Base-by-base conservation (phyloP, 2,113 vertebrate genomes). In the Leucoraja erinaceus region DNA sequence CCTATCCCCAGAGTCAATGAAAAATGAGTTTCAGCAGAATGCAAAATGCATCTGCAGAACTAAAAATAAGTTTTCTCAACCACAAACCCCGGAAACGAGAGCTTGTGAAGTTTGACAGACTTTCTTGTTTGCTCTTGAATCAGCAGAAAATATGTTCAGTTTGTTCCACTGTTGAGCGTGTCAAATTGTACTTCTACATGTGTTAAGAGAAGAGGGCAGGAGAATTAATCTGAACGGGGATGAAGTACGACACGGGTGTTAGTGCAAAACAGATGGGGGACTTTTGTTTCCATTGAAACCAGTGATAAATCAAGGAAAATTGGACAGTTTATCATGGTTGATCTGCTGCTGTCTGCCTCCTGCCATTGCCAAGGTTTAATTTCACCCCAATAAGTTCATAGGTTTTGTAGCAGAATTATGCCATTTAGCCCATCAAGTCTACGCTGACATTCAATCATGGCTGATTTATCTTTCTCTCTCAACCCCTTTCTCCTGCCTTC, bases 111-210 rank as follows among this genome's bases (percentile, higher is more conserved):
- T 38, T 12, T 70, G 66, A 90, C 63, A 68, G 86, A 38, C 70
- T 90, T 18, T 70, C 63, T 18, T 70, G 2, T 90, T 70, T 68
- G 86, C 20, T 90, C 70, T 38, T 70, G 86, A 90, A 90, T 90
- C 31, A 70, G 66, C 33, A 90, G 63, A 91, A 72, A 91, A 38
- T 88, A 33, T 70, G 68, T 33, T 63, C 33, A 38, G 31, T 72
- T 38, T 70, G 25, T 61, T 54, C 81, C 56, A 56, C 11, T 11
- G 25, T 12, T n/a, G 54, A 59, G 61, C 16, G 20, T 66, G 31
- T 33, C 66, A 38, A 68, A 20, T 33, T 54, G 33, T 70, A 38
- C 12, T 25, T 16, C 63, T 88, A 5, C 59, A 63, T 63, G 5
- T 25, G 47, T 20, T 72, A 2, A 4, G 47, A 8, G 47, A 33